Evolutionary conservation across 2,113 vertebrate species (phyloP).

Genomic region (Myotis lucifugus): DNA sequence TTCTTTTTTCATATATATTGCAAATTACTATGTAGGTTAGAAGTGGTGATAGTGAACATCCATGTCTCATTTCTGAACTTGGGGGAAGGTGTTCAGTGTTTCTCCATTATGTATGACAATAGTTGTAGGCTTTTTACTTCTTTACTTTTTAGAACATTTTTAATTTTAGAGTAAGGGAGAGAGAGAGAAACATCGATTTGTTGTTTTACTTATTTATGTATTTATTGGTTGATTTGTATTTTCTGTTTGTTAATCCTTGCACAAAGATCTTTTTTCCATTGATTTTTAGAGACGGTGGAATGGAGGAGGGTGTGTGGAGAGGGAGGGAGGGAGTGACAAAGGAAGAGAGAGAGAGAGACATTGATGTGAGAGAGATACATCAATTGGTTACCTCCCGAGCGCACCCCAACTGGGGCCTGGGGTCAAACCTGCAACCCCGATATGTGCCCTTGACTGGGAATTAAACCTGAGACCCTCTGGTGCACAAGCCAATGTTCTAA

Average conservation of each 20-base stretch:
- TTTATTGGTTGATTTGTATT: neutral
- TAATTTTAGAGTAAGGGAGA: neutral
- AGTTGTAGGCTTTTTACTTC: neutral
- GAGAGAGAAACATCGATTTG: neutral
- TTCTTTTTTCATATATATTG: neutral
- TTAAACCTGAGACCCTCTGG: neutral
- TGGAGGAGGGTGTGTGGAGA: too few relatives aligned
- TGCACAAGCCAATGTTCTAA: neutral
- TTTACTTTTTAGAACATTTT: neutral
- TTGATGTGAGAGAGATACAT: neutral
- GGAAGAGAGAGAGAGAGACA: neutral
- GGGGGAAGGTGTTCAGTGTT: neutral
- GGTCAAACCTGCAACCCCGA: neutral
- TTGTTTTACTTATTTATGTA: neutral
- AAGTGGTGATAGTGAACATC: neutral
- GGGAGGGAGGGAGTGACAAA: neutral
- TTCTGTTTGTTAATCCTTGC: too few relatives aligned
- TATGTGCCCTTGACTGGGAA: neutral
- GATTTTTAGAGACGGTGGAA: neutral
- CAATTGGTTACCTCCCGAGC: neutral
- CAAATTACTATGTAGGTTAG: neutral
- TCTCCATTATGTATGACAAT: neutral
- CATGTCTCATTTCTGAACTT: neutral
- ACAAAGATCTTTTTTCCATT: too few relatives aligned
- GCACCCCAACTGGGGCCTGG: neutral